A percentile compares a stretch with the other conserved stretches of the same genome.
Evolutionary conservation across 2,113 vertebrate genomes (phyloP).

Genomic region (Psophia crepitans): DNA sequence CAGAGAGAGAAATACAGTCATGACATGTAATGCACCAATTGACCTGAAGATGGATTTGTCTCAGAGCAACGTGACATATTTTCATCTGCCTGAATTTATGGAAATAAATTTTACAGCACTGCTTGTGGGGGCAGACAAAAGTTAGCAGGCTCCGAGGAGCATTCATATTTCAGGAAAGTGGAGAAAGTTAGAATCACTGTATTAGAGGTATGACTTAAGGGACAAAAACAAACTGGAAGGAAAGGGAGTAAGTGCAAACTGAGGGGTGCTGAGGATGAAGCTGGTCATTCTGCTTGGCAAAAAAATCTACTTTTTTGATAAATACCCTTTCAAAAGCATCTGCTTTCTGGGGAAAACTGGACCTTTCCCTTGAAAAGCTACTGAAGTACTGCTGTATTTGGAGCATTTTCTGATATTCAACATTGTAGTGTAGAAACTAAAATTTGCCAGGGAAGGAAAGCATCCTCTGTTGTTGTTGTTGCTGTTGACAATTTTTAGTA

Average conservation of each 20-base stretch:
- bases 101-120: not conserved
- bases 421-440: not conserved
- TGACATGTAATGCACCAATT: not conserved
- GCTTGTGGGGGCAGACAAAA: not conserved
- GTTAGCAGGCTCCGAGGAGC: not conserved
- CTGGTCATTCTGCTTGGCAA: not conserved
- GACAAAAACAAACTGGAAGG: not conserved
- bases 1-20: not conserved
- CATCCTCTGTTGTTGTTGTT: not conserved
- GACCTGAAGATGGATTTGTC: not conserved
- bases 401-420: not conserved
- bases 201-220: not conserved
- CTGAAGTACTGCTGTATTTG: not conserved
- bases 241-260: not conserved
- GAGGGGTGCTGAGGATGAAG: not conserved
- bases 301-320: not conserved
- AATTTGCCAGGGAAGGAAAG: not conserved
- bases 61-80: not conserved
- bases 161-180: not conserved
- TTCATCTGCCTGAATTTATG: not conserved
- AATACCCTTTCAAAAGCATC: not conserved
- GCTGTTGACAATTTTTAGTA: not conserved
- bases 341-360: not conserved
- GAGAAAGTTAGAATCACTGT: not conserved
- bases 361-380: not conserved